A percentile compares a stretch with the other conserved stretches of the same genome.
Conservation (phyloP, 2,797 vertebrate species). For the Neopelma chrysocephalum region DNA sequence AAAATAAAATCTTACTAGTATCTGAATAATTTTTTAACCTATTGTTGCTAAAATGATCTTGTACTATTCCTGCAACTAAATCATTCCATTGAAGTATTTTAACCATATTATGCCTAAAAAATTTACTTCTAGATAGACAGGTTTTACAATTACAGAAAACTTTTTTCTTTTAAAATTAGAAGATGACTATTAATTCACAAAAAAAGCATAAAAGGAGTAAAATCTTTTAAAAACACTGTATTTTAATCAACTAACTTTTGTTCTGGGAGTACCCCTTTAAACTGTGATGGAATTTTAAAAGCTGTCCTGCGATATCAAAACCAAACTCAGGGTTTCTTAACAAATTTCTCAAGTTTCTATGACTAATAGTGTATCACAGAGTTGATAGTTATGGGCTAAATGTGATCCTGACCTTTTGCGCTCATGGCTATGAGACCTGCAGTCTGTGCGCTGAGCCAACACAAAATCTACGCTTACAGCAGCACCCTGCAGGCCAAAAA, state of each 20-base stretch:
- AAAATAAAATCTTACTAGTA: background rate
- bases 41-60: background rate
- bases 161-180: background rate
- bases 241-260: background rate
- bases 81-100: background rate
- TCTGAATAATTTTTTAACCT: background rate
- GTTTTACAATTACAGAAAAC: background rate
- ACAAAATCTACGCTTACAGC: conserved; percentile 16
- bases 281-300: background rate
- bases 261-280: background rate
- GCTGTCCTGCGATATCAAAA: background rate
- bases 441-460: conserved; percentile 16
- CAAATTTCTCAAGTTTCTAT: conserved; percentile 57
- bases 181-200: background rate
- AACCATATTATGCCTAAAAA: background rate
- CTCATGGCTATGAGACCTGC: background rate
- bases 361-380: conserved; percentile 6
- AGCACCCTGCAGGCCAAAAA: background rate
- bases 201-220: background rate
- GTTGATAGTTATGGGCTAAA: conserved; percentile 28
- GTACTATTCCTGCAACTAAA: background rate
- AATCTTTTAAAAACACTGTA: background rate
- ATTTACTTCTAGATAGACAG: background rate
- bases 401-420: conserved; percentile 42
- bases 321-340: background rate